Conservation (phyloP, 2,888 invertebrate species). For the Heliconius sara region DNA sequence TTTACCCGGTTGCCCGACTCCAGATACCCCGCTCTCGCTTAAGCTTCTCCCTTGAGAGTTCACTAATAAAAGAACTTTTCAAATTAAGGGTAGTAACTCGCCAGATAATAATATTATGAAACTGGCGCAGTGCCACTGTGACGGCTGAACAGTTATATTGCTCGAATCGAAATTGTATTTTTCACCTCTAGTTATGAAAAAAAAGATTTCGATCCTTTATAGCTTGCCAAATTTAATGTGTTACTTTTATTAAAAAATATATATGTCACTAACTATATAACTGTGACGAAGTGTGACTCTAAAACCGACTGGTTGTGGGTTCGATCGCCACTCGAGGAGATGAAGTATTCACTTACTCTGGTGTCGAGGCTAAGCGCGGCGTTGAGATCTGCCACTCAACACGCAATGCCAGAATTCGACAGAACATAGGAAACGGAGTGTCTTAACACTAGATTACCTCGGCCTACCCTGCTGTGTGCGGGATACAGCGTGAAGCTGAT, state of each 20-base stretch:
- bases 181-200: not conserved
- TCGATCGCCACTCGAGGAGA: too few species aligned
- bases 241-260: not conserved
- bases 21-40: conserved; percentile 48
- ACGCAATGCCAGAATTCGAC: too few species aligned
- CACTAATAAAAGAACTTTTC: conserved; percentile 51
- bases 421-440: too few species aligned
- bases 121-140: conserved; percentile 28
- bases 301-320: too few species aligned
- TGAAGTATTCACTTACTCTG: too few species aligned
- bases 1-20: conserved; percentile 48
- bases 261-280: not conserved
- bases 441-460: too few species aligned
- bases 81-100: conserved; percentile 45
- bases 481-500: too few species aligned
- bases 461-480: too few species aligned
- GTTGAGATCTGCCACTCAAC: too few species aligned
- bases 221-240: not conserved
- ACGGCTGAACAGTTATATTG: conserved; percentile 2
- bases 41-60: conserved; percentile 48
- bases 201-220: not conserved
- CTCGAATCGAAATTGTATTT: not conserved
- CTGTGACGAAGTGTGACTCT: too few species aligned
- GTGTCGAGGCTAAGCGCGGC: too few species aligned
- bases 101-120: conserved; percentile 40